These are phyloP conservation scores for Altica lythri DNA, from an alignment of 2,888 invertebrate genomes.

Conservation along the genomic window DNA sequence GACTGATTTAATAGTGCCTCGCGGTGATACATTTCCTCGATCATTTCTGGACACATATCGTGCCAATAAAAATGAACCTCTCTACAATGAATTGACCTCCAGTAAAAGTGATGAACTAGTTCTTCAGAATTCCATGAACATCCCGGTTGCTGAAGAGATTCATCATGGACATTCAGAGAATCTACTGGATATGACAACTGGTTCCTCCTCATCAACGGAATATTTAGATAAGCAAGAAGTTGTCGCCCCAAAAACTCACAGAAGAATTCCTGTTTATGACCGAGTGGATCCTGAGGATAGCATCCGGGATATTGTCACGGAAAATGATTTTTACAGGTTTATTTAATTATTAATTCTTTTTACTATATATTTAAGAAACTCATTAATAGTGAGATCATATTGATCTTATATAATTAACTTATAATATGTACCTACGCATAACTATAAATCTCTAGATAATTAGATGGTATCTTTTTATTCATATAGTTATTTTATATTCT, in stretches of 20 bases:
- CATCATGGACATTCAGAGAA: constrained; percentile 59
- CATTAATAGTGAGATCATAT: too few relatives aligned
- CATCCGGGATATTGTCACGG: constrained; percentile 66
- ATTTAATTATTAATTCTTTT: not conserved
- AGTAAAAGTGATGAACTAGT: constrained; percentile 62
- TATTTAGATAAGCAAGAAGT: constrained; percentile 52
- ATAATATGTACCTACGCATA: too few relatives aligned
- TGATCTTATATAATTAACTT: too few relatives aligned
- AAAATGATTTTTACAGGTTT: constrained; percentile 67
- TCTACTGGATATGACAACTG: constrained; percentile 50
- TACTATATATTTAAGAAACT: too few relatives aligned
- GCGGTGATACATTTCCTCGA: constrained; percentile 58
- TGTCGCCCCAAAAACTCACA: constrained; percentile 43
- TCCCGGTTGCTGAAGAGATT: constrained; percentile 54
- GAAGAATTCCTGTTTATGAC: constrained; percentile 58
- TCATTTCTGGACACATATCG: constrained; percentile 56
- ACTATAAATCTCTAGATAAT: too few relatives aligned
- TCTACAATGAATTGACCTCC: constrained; percentile 58
- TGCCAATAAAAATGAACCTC: constrained; percentile 49
- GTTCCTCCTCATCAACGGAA: constrained; percentile 49
- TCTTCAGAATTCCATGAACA: constrained; percentile 57
- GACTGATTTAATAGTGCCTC: constrained; percentile 56
- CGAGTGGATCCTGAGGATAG: constrained; percentile 67
- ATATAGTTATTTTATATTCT: too few relatives aligned
- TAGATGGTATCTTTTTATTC: too few relatives aligned